phyloP scores from a whole-genome alignment of 2,113 vertebrate species.

The western clawed frog (Xenopus tropicalis) region UCB_Xtro_10.0 CM004444.2:72162001-72162500 shows the following conservation, averaged over 20 bases:
- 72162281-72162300: too few relatives aligned
- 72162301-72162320: too few relatives aligned
- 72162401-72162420: conserved; percentile 1
- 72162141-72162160: conserved; percentile 81
- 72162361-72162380: background rate
- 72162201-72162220: background rate
- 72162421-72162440: background rate
- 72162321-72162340: too few relatives aligned
- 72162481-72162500: background rate
- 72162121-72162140: conserved; percentile 85
- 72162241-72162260: too few relatives aligned
- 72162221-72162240: too few relatives aligned
- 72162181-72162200: conserved; percentile 19
- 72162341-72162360: too few relatives aligned
- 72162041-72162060: conserved; percentile 88
- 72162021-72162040: conserved; percentile 92
- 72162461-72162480: background rate
- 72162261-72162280: too few relatives aligned
- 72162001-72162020: conserved; percentile 85
- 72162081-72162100: conserved; percentile 78
- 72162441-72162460: conserved; percentile 6
- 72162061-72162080: conserved; percentile 80
- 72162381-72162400: conserved; percentile 3
- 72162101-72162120: conserved; percentile 88
- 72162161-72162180: background rate